phyloP scores from a whole-genome alignment of 2,113 vertebrate species.

The Propithecus coquereli region DNA sequence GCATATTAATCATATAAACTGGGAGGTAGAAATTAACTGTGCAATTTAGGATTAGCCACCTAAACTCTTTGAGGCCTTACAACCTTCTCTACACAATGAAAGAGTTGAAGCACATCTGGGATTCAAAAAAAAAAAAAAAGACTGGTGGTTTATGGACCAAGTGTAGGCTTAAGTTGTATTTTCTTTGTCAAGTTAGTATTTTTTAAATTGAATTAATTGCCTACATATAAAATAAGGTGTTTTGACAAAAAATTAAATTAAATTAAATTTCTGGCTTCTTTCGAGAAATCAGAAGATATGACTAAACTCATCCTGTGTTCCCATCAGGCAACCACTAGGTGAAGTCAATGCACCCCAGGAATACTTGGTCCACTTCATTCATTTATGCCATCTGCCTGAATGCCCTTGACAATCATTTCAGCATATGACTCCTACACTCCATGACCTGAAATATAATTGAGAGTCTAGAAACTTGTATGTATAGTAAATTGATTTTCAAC shows the following conservation, averaged over 20 bases:
- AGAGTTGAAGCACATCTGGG: neutral
- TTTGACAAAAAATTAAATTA: neutral
- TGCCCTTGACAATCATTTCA: neutral
- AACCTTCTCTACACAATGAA: neutral
- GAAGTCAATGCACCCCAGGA: neutral
- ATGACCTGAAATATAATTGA: neutral
- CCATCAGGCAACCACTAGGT: too few species aligned
- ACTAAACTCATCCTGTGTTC: neutral
- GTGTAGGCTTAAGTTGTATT: neutral
- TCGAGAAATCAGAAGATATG: neutral
- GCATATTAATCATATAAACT: neutral
- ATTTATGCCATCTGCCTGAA: neutral
- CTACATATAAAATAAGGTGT: neutral
- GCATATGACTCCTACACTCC: neutral
- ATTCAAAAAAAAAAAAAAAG: neutral
- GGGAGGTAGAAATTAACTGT: neutral
- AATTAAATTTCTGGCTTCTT: neutral
- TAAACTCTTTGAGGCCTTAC: neutral
- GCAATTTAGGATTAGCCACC: neutral
- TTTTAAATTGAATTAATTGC: neutral
- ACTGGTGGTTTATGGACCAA: neutral
- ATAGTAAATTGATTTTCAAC: neutral
- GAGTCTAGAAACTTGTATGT: neutral
- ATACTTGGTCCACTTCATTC: neutral
- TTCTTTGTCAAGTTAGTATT: neutral